phyloP scores from a whole-genome alignment of 1,140 invertebrate species.

The Megalopta genalis region DNA sequence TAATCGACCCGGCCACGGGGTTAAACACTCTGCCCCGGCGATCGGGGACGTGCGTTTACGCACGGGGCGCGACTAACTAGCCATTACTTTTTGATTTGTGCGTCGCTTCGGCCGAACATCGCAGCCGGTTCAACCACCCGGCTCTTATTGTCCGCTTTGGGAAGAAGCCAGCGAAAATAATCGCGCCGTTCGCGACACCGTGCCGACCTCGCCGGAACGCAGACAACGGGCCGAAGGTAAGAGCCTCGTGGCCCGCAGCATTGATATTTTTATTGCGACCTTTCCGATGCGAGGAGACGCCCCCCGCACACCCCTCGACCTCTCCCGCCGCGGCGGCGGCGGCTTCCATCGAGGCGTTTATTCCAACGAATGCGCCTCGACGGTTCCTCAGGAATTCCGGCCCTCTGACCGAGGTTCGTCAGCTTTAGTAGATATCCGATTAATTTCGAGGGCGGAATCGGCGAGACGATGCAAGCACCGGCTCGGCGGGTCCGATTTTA shows the following conservation, averaged over 20 bases:
- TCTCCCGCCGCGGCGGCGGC: no score
- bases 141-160: slow-evolving; percentile 50
- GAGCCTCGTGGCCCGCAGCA: neutral
- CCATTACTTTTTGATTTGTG: slow-evolving; percentile 73
- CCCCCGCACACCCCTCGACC: no score
- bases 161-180: slow-evolving; percentile 17
- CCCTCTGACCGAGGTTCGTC: no score
- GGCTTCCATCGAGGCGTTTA: slow-evolving; percentile 43
- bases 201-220: slow-evolving; percentile 19
- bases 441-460: no score
- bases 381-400: no score
- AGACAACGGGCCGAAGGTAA: no score
- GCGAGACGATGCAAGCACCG: no score
- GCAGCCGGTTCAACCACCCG: slow-evolving; percentile 4
- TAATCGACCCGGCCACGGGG: slow-evolving; percentile 55
- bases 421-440: no score
- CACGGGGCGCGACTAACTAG: slow-evolving; percentile 59
- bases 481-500: no score
- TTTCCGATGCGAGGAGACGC: slow-evolving; percentile 5
- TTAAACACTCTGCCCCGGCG: slow-evolving; percentile 56
- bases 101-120: slow-evolving; percentile 10
- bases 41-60: slow-evolving; percentile 57
- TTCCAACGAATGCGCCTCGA: slow-evolving; percentile 30
- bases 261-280: slow-evolving; percentile 65
- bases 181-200: slow-evolving; percentile 30